Evolutionary conservation across 92 coral and sea anemone genomes (phyloP).

Genomic region (Heteractis magnifica): DNA sequence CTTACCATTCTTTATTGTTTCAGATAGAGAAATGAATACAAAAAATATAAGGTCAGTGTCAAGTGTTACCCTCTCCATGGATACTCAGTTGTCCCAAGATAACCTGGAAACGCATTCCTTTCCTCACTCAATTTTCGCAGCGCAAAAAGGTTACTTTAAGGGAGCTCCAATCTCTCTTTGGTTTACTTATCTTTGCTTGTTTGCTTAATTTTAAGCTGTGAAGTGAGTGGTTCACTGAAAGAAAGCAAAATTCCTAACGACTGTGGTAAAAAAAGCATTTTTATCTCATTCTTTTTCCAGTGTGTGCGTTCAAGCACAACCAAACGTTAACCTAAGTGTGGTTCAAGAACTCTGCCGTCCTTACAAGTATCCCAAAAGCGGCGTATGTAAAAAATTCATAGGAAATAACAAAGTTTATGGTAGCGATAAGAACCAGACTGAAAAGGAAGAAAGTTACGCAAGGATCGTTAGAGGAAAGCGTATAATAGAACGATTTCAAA

Average conservation of each 20-base stretch:
- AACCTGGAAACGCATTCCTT: no score
- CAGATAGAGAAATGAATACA: not conserved
- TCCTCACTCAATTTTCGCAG: no score
- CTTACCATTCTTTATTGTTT: no score
- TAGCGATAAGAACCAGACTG: not conserved
- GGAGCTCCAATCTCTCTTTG: no score
- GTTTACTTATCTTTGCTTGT: no score
- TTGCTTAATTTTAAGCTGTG: no score
- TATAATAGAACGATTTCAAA: not conserved
- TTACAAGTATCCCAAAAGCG: constrained; percentile 6
- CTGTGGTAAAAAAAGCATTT: not conserved
- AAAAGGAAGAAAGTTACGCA: not conserved
- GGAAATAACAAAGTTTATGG: not conserved
- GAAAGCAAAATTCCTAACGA: not conserved
- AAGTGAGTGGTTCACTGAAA: no score
- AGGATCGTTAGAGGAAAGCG: not conserved
- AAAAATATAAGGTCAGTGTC: not conserved
- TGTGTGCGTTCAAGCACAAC: not conserved
- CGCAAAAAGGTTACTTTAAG: no score
- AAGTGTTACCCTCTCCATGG: no score
- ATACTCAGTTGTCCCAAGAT: no score
- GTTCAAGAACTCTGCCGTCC: not conserved
- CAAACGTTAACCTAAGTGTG: not conserved
- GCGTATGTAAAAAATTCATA: not conserved
- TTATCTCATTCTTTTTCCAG: not conserved